Conservation (phyloP, 2,888 invertebrate species). For the Pristionchus entomophagus region DNA sequence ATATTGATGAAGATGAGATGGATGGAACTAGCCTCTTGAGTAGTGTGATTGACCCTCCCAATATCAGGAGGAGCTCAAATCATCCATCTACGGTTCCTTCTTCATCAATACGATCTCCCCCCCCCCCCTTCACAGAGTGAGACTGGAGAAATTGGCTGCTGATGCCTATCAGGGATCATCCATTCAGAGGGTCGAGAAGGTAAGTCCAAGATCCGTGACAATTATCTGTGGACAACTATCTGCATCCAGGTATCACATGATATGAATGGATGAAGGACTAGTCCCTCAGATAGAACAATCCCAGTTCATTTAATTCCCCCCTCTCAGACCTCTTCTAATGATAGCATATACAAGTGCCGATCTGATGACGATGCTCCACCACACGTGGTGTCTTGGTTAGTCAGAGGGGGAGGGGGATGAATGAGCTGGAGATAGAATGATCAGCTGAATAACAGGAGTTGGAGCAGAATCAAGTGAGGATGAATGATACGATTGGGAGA, state of each 20-base stretch:
- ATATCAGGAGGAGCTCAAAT: constrained; percentile 34
- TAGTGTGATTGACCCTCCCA: not conserved
- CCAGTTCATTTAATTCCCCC: not conserved
- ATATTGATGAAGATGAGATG: not conserved
- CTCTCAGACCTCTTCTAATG: constrained; percentile 87
- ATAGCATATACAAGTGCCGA: constrained; percentile 80
- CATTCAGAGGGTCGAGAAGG: constrained; percentile 87
- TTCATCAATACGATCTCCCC: constrained; percentile 96
- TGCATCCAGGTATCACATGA: constrained; percentile 51
- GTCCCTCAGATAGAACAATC: not conserved
- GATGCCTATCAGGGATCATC: constrained; percentile 91
- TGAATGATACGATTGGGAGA: constrained; percentile 83
- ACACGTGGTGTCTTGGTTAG: constrained; percentile 91
- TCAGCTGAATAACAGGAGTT: constrained; percentile 85
- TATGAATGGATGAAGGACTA: too few relatives aligned
- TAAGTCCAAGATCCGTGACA: constrained; percentile 92
- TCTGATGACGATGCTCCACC: constrained; percentile 96
- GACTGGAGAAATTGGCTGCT: constrained; percentile 93
- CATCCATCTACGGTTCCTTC: constrained; percentile 92
- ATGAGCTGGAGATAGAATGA: not conserved
- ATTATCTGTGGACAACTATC: constrained; percentile 83
- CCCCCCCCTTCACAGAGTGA: constrained; percentile 81
- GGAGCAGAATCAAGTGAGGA: constrained; percentile 88
- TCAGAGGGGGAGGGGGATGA: not conserved
- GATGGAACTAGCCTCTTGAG: not conserved